Evolutionary conservation across 2,888 invertebrate species (phyloP).

Genomic region (Octonoba sinensis): DNA sequence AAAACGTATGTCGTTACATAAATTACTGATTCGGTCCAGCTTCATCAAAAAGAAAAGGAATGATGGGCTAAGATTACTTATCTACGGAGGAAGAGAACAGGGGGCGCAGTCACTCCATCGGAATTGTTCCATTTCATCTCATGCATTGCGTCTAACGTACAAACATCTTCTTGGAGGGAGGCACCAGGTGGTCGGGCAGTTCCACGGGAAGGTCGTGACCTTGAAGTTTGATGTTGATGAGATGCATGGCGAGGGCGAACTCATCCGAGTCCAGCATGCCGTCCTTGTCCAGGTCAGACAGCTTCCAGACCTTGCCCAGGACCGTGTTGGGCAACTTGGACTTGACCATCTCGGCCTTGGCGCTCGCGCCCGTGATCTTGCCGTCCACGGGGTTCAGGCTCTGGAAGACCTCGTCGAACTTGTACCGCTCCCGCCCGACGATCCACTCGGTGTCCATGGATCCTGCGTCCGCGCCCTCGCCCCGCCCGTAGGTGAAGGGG

Average conservation of each 20-base stretch:
- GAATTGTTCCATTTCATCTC: neutral
- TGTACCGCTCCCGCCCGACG: constrained; percentile 87
- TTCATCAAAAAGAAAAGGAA: no score
- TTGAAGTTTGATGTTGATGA: constrained; percentile 90
- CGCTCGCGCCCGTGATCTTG: constrained; percentile 94
- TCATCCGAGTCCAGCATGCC: constrained; percentile 96
- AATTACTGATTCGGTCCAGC: no score
- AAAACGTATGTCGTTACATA: no score
- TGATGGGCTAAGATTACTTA: no score
- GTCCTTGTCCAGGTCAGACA: constrained; percentile 95
- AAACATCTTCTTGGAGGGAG: constrained; percentile 75
- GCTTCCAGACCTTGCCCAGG: constrained; percentile 94
- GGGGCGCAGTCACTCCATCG: no score
- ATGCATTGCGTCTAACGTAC: constrained; percentile 8
- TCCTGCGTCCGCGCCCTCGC: constrained; percentile 96
- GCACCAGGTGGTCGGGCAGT: constrained; percentile 89
- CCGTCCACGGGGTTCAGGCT: constrained; percentile 89
- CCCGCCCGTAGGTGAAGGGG: constrained; percentile 93
- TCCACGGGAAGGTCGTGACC: constrained; percentile 92
- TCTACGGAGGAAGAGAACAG: no score
- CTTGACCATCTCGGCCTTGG: constrained; percentile 96
- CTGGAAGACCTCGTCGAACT: constrained; percentile 87
- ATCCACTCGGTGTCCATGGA: constrained; percentile 96
- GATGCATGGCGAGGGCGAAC: constrained; percentile 97
- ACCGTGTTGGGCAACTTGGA: constrained; percentile 98